A percentile compares a stretch with the other conserved stretches of the same genome.
These are phyloP conservation scores for Frankliniella fusca DNA, from an alignment of 2,888 invertebrate genomes.

Conservation along the genomic window DNA sequence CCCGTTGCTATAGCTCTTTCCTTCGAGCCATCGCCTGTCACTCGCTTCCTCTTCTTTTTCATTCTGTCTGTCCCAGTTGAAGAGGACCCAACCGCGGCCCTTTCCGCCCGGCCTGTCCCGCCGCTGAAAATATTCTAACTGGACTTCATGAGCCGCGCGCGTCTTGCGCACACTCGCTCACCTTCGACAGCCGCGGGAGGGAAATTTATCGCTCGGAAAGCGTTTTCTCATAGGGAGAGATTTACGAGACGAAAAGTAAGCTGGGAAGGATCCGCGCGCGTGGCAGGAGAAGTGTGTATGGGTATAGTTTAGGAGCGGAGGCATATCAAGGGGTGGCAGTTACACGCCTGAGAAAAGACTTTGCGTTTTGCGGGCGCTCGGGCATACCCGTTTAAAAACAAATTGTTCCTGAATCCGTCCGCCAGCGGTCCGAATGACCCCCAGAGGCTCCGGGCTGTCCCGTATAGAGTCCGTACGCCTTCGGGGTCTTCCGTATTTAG, in stretches of 20 bases:
- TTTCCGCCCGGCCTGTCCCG: background rate
- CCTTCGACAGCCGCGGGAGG: background rate
- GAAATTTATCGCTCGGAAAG: slow-evolving; percentile 15
- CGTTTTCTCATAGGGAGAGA: slow-evolving; percentile 9
- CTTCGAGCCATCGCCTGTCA: background rate
- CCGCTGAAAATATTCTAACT: background rate
- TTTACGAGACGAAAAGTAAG: slow-evolving; percentile 26
- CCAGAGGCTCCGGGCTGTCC: no score
- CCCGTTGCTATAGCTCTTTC: background rate
- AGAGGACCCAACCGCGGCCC: background rate
- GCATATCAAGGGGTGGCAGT: background rate
- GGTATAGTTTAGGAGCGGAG: background rate
- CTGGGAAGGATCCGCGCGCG: background rate
- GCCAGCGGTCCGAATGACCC: no score
- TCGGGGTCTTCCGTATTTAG: no score
- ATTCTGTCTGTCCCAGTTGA: no score
- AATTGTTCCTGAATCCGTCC: no score
- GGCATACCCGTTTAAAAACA: no score
- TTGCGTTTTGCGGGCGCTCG: no score
- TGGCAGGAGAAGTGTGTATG: background rate
- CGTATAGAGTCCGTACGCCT: no score
- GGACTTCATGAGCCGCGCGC: background rate
- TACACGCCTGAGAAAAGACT: background rate
- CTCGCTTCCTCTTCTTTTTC: no score
- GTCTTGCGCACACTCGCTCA: background rate